Conservation (phyloP, 2,113 vertebrate species). For the Clarias macrocephalus region DNA sequence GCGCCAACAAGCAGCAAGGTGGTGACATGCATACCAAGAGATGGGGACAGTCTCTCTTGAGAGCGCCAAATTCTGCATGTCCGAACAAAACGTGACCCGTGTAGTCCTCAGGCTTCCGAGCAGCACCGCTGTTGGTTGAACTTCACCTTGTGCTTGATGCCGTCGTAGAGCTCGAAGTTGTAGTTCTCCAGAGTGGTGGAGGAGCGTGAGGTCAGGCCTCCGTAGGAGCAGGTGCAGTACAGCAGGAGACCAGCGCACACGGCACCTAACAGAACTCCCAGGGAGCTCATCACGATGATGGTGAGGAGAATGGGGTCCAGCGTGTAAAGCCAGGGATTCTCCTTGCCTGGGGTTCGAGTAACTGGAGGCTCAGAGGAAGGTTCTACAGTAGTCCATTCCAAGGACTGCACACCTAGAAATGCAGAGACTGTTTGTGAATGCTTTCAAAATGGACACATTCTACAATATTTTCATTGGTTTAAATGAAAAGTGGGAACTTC, state of each 20-base stretch:
- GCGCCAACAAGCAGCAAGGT: slow-evolving; percentile 4
- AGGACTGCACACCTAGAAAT: slow-evolving; percentile 56
- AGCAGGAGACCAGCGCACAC: slow-evolving; percentile 92
- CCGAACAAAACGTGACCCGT: neutral
- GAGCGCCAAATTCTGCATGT: slow-evolving; percentile 11
- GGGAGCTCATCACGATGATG: slow-evolving; percentile 97
- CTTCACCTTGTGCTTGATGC: slow-evolving; percentile 99
- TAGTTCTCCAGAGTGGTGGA: slow-evolving; percentile 98
- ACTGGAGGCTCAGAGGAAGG: slow-evolving; percentile 67
- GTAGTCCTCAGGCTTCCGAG: slow-evolving; percentile 84
- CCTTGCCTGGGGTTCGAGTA: slow-evolving; percentile 79
- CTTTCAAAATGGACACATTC: neutral
- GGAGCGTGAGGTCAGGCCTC: slow-evolving; percentile 88
- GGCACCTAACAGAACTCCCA: slow-evolving; percentile 91
- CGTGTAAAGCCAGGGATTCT: slow-evolving; percentile 92
- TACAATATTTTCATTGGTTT: neutral
- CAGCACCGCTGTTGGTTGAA: slow-evolving; percentile 98
- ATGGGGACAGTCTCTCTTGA: slow-evolving; percentile 36
- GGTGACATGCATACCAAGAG: slow-evolving; percentile 50
- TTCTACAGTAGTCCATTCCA: slow-evolving; percentile 62
- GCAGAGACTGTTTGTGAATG: neutral
- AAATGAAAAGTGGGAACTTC: neutral
- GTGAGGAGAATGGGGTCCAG: slow-evolving; percentile 97
- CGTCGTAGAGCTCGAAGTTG: slow-evolving; percentile 97
- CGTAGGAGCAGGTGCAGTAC: slow-evolving; percentile 96